Evolutionary conservation across 2,113 vertebrate species (phyloP), one percentile per base, ranked within the genome.

Genomic region (Climacteris rufus): DNA sequence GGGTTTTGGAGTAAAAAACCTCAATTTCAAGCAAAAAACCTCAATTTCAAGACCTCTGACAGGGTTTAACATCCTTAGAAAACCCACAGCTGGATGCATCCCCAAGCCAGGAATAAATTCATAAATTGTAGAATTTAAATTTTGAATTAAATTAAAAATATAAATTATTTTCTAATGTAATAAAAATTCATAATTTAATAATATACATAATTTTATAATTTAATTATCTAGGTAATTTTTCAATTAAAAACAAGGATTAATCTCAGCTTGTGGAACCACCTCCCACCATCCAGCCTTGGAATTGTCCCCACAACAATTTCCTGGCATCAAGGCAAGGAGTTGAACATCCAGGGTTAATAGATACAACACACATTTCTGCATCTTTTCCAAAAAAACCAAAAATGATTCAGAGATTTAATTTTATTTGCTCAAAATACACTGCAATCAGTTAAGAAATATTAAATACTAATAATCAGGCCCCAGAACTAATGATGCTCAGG

Each of bases 281-380:
- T 79, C 22, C 60, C 2, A 9, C 61, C 47, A 35, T 27, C 50
- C 11, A 15, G 35, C 30, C 40, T 35, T 4, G 3, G 50, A 78
- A 16, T 40, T 2, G 2, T 27, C 47, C 35, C 52, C 66, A 27
- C 0, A 0, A 61, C 53, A 3, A 33, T 17, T 21, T 28, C 52
- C 57, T 4, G 5, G 21, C 5, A 5, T 7, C 0, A 3, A 19
- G 40, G 24, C 1, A 9, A 75, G 47, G 61, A 70, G 21, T 18
- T 68, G 57, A 49, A 39, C 35, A n/a, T 1, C 53, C 53, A 40
- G 64, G 21, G 33, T 23, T 14, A 47, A 77, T 0, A 20, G 47
- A 40, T 14, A 33, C 1, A 30, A 54, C 1, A 24, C 0, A 14
- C 6, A 65, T 47, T 74, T 68, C 54, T 63, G 31, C 20, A 4